Conservation (phyloP, 2,113 vertebrate species). For the Notarius quadriscutis region DNA sequence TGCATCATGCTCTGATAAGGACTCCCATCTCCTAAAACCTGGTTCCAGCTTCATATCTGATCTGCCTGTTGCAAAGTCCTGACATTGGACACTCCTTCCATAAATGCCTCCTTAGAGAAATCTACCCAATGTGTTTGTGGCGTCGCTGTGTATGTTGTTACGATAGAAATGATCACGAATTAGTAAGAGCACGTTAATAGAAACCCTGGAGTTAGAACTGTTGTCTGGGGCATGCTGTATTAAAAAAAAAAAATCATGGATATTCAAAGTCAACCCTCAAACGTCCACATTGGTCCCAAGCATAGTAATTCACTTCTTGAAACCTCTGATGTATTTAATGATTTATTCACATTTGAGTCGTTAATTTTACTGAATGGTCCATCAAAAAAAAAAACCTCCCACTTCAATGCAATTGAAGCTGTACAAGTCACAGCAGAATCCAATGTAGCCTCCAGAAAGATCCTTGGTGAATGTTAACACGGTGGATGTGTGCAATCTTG, state of each 20-base stretch:
- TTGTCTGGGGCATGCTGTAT: neutral
- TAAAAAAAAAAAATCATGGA: neutral
- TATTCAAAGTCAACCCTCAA: neutral
- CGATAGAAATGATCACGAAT: neutral
- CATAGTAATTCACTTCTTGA: neutral
- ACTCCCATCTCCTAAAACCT: neutral
- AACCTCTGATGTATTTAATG: neutral
- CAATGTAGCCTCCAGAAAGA: conserved; percentile 38
- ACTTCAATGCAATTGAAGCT: neutral
- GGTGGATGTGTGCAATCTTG: conserved; percentile 36
- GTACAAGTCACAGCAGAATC: conserved; percentile 28
- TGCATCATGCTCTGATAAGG: neutral
- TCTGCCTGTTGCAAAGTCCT: neutral
- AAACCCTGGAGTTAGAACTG: neutral
- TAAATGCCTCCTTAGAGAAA: neutral
- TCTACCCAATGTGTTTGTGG: neutral
- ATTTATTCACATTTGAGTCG: neutral
- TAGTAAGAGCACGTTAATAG: neutral
- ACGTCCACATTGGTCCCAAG: neutral
- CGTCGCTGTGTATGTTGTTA: neutral
- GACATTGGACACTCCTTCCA: neutral
- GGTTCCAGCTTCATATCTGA: neutral
- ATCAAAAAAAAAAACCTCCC: neutral
- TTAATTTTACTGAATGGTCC: neutral
- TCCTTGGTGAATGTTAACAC: conserved; percentile 35